Percentiles rank a stretch among this genome's conserved stretches.
Evolutionary conservation across 1,140 invertebrate genomes (phyloP).

Genomic region (Drosophila micromelanica): DNA sequence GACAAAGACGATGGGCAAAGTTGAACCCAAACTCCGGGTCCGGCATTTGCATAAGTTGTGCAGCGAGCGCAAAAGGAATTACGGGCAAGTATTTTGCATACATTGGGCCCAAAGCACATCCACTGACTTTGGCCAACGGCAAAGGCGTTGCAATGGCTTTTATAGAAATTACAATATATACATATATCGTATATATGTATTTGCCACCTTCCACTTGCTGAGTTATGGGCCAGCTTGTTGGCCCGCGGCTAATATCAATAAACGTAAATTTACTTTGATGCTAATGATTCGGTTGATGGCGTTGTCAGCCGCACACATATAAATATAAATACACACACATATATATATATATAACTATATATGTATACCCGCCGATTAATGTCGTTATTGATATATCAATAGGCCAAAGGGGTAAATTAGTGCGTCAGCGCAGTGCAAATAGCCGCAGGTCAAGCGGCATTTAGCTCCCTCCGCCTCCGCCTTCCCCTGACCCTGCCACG

Average conservation of each 20-base stretch:
- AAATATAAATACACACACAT: conserved; percentile 11
- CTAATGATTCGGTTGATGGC: conserved; percentile 62
- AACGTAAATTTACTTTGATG: conserved; percentile 71
- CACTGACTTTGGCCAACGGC: conserved; percentile 18
- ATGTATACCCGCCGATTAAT: conserved; percentile 16
- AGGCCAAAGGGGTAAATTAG: conserved; percentile 54
- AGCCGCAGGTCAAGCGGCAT: conserved; percentile 11
- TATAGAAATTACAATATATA: conserved; percentile 28
- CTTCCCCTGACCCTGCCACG: neutral
- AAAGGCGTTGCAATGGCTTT: conserved; percentile 14
- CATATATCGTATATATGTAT: neutral
- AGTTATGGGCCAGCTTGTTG: conserved; percentile 4
- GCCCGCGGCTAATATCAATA: conserved; percentile 55
- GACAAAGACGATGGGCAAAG: conserved; percentile 57
- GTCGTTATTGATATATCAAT: conserved; percentile 65
- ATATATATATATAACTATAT: conserved; percentile 1
- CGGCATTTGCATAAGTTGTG: conserved; percentile 65
- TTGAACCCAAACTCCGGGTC: conserved; percentile 6
- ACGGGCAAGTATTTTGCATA: conserved; percentile 62
- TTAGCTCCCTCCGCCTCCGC: neutral
- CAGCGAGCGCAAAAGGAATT: conserved; percentile 38
- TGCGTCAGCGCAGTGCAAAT: conserved; percentile 50
- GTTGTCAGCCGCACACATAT: conserved; percentile 16
- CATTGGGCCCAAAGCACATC: conserved; percentile 25
- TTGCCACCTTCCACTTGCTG: conserved; percentile 12